Evolutionary conservation across 1,140 invertebrate genomes (phyloP).

Genomic region (Rhynchophorus ferrugineus): DNA sequence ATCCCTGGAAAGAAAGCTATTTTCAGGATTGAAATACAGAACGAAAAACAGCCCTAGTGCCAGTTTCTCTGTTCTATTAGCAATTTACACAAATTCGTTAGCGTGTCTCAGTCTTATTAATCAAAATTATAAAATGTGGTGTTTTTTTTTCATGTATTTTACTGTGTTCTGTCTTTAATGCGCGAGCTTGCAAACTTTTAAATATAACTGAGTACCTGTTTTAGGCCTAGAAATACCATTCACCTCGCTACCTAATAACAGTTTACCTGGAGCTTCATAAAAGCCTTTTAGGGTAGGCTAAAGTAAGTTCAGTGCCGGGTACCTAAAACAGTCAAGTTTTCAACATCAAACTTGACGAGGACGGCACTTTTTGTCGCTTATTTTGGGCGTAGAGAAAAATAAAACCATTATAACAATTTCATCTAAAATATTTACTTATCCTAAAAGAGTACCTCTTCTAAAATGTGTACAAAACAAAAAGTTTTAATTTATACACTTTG

Average conservation of each 20-base stretch:
- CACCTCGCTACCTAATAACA: too few species aligned
- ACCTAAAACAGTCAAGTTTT: background rate
- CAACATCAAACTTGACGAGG: too few species aligned
- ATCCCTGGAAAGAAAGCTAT: slow-evolving; percentile 1
- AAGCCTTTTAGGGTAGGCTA: background rate
- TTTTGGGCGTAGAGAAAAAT: too few species aligned
- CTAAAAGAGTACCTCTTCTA: too few species aligned
- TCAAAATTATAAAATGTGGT: slow-evolving; percentile 23
- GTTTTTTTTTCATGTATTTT: slow-evolving; percentile 22
- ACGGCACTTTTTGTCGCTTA: too few species aligned
- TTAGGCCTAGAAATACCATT: too few species aligned
- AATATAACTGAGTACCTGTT: background rate
- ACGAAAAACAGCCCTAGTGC: slow-evolving; percentile 9
- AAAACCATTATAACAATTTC: too few species aligned
- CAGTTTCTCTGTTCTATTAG: slow-evolving; percentile 15
- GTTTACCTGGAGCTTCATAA: background rate
- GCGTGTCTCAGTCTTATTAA: slow-evolving; percentile 21
- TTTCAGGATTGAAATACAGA: slow-evolving; percentile 14
- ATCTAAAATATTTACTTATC: too few species aligned
- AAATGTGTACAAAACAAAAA: too few species aligned
- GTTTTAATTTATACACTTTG: too few species aligned
- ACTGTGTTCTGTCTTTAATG: slow-evolving; percentile 13
- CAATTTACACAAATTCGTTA: slow-evolving; percentile 23
- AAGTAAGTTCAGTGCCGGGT: background rate
- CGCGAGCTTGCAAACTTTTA: too few species aligned